Evolutionary conservation across 2,888 invertebrate genomes (phyloP).

Genomic region (Laothoe populi): DNA sequence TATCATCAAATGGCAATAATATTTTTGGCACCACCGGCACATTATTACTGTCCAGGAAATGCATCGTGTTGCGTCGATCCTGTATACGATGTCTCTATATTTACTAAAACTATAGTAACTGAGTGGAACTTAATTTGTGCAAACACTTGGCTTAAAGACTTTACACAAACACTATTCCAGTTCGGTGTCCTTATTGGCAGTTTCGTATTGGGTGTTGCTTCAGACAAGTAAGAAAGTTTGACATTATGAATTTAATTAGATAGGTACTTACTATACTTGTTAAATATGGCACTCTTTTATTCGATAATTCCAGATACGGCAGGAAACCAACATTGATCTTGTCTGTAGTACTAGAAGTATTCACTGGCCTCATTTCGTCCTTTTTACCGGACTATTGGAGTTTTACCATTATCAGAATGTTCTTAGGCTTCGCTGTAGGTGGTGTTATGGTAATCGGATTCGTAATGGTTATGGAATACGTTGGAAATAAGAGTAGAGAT

Average conservation of each 20-base stretch:
- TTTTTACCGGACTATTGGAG: constrained; percentile 86
- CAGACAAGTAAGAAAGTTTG: constrained; percentile 87
- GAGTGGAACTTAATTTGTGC: constrained; percentile 92
- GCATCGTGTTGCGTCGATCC: constrained; percentile 85
- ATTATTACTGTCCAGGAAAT: constrained; percentile 58
- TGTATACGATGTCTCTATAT: constrained; percentile 86
- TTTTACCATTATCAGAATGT: constrained; percentile 87
- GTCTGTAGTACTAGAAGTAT: constrained; percentile 88
- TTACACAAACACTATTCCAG: constrained; percentile 91
- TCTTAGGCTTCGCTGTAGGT: constrained; percentile 90
- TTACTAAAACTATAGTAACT: constrained; percentile 88
- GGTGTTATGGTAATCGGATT: constrained; percentile 88
- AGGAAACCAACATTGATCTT: constrained; percentile 88
- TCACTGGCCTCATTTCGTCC: constrained; percentile 87
- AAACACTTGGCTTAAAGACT: constrained; percentile 85
- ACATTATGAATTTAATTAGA: background rate
- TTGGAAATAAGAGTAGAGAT: constrained; percentile 81
- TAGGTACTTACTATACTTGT: background rate
- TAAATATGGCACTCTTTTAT: background rate
- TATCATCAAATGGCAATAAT: constrained; percentile 81
- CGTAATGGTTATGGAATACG: constrained; percentile 86
- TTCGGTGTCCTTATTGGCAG: constrained; percentile 90
- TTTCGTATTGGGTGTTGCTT: constrained; percentile 88
- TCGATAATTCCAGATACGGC: constrained; percentile 86
- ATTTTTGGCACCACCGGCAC: constrained; percentile 74